These are phyloP conservation scores for Nicator chloris DNA, from an alignment of 2,113 vertebrate species.

Conservation along the genomic window DNA sequence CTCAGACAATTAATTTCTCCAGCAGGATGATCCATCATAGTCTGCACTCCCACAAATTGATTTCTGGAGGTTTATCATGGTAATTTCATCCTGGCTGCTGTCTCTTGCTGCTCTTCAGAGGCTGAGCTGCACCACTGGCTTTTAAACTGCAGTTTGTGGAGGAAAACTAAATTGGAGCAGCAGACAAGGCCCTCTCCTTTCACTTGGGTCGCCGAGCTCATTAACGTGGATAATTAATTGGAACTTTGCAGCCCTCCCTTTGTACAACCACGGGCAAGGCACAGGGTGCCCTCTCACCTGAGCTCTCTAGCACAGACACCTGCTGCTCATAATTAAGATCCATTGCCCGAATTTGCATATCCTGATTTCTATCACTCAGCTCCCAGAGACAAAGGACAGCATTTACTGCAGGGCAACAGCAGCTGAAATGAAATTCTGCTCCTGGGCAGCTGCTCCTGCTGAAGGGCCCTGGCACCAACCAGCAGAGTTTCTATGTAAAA, in stretches of 20 bases:
- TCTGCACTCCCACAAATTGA: not conserved
- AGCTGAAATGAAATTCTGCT: slow-evolving; percentile 76
- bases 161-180: not conserved
- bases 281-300: slow-evolving; percentile 82
- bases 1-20: slow-evolving; percentile 14
- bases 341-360: slow-evolving; percentile 82
- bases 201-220: slow-evolving; percentile 63
- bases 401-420: slow-evolving; percentile 73
- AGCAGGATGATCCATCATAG: not conserved
- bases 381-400: slow-evolving; percentile 70
- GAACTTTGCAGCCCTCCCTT: slow-evolving; percentile 60
- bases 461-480: slow-evolving; percentile 45
- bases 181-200: not conserved
- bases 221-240: slow-evolving; percentile 89
- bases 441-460: slow-evolving; percentile 68
- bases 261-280: slow-evolving; percentile 63
- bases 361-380: slow-evolving; percentile 81
- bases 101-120: not conserved
- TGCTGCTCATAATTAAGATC: slow-evolving; percentile 92
- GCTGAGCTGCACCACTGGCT: not conserved
- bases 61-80: not conserved
- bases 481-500: slow-evolving; percentile 52
- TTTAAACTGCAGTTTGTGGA: not conserved
- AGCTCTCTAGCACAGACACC: slow-evolving; percentile 80
- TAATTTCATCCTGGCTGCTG: not conserved